A percentile compares a stretch with the other conserved stretches of the same genome.
Conservation (phyloP, 2,888 invertebrate genomes). For the Melipona bicolor region DNA sequence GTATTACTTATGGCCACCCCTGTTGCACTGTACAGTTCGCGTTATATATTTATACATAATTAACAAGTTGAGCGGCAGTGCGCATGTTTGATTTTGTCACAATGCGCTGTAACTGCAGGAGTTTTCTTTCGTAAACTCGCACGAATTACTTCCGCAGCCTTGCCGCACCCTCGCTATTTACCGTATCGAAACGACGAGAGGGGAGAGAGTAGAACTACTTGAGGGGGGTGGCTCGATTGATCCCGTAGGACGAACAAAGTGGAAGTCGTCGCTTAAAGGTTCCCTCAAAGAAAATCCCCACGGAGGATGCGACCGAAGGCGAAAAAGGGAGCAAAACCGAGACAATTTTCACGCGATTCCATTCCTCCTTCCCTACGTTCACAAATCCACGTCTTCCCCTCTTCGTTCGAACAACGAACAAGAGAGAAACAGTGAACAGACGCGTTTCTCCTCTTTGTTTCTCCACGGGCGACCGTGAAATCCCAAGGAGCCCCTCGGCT, state of each 20-base stretch:
- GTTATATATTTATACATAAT: too few relatives aligned
- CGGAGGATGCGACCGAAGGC: constrained; percentile 14
- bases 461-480: constrained; percentile 61
- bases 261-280: constrained; percentile 35
- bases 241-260: constrained; percentile 45
- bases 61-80: too few relatives aligned
- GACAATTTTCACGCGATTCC: constrained; percentile 70
- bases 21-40: too few relatives aligned
- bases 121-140: constrained; percentile 58
- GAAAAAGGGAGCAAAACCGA: neutral
- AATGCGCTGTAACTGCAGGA: neutral
- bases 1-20: too few relatives aligned
- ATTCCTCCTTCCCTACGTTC: constrained; percentile 36
- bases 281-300: constrained; percentile 32
- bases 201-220: neutral
- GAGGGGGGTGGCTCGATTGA: constrained; percentile 47
- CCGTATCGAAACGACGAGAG: constrained; percentile 17
- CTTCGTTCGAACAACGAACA: too few relatives aligned
- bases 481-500: constrained; percentile 58
- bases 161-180: constrained; percentile 49
- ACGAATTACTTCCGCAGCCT: constrained; percentile 68
- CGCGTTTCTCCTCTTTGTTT: constrained; percentile 52
- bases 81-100: too few relatives aligned
- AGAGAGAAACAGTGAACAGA: constrained; percentile 9
- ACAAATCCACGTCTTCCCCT: constrained; percentile 32